Conservation (phyloP, 2,888 invertebrate genomes). For the Fissipunctia ypsillon region DNA sequence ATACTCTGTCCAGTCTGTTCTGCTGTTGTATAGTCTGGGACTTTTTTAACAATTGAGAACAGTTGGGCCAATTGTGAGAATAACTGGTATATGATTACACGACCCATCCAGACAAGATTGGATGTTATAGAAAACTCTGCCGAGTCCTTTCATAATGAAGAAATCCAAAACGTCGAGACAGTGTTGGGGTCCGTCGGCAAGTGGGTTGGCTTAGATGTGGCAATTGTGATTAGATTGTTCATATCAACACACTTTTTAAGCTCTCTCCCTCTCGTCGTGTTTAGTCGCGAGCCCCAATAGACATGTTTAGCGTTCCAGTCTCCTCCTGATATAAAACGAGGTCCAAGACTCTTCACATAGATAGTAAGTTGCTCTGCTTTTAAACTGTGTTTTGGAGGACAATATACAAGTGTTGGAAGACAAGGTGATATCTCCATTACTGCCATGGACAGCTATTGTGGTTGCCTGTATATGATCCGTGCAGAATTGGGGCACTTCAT, state of each 20-base stretch:
- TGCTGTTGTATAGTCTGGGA: neutral
- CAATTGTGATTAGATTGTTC: neutral
- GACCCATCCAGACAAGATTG: neutral
- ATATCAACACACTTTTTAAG: neutral
- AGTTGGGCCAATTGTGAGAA: neutral
- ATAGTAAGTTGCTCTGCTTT: neutral
- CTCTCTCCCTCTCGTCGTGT: neutral
- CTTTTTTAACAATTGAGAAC: neutral
- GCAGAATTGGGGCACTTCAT: neutral
- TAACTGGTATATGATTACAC: neutral
- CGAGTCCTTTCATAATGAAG: neutral
- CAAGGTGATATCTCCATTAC: neutral
- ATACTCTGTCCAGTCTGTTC: neutral
- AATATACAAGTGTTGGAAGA: neutral
- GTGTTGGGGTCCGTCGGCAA: no score
- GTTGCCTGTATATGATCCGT: no score
- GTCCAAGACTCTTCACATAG: neutral
- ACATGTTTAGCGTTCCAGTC: neutral
- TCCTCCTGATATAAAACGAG: neutral
- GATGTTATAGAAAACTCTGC: neutral
- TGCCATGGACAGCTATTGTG: neutral
- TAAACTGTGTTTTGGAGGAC: neutral
- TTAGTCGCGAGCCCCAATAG: neutral
- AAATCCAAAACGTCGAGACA: no score
- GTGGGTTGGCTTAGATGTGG: no score